Evolutionary conservation across 2,797 vertebrate genomes (phyloP), one percentile per base, ranked within the genome.

Genomic region (Poecilia gillii): DNA sequence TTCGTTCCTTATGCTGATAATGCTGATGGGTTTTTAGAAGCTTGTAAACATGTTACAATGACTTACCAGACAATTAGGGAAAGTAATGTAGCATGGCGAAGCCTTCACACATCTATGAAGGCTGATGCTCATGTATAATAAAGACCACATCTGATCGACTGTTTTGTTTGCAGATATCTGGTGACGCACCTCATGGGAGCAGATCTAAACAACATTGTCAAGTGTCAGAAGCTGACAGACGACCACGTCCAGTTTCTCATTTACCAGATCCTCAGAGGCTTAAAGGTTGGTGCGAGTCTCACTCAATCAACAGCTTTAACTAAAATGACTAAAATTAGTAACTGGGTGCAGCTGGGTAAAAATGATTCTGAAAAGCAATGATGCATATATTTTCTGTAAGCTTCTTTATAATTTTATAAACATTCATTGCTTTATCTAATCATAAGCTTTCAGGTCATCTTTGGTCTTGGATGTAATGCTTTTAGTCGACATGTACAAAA

Each of bases 181-280:
- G 99, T 99, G 93, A 99, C 99, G 73, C 98, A 99, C 89, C 96
- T 99, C 72, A 99, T 99, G 99, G 99, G 99, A 47, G 99, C 99
- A 64, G 99, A 99, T 92, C 96, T 99, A 87, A 99, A 99, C 94
- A 99, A 99, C 93, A 99, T 99, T 16, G 97, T 99, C 71, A 99
- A 99, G 93, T 99, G 99, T 94, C 99, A 99, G 96, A 99, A 99
- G 92, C 95, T 99, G 79, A 99, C 98, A 0, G 99, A 99, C 82
- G 99, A 99, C 95, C 99, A 99, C 0, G 99, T 99, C 87, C 99
- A 99, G 95, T 99, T 99, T 87, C 97, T 99, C 77, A 99, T 99
- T 94, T 99, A 99, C 93, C 99, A 99, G 87, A 99, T 99, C 83
- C 97, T 99, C 75, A 93, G 98, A 87, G 99, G 98, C 46, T 93